Conservation (phyloP, 2,113 vertebrate genomes). For the Leiothrix lutea region DNA sequence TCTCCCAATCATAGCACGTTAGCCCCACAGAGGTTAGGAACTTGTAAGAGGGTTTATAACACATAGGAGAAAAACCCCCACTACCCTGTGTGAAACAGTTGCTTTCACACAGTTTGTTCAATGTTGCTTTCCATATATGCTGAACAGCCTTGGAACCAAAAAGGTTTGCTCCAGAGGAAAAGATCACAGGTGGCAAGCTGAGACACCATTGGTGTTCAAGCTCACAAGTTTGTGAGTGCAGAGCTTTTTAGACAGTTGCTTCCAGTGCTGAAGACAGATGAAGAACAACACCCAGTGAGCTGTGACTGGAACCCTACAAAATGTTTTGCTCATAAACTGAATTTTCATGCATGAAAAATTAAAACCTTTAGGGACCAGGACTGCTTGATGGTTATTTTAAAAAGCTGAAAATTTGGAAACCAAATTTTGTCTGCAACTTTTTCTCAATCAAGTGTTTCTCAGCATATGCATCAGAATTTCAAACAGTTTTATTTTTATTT, state of each 20-base stretch:
- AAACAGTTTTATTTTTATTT: not conserved
- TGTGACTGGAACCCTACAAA: conserved; percentile 59
- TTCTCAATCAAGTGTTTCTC: not conserved
- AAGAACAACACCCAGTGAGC: conserved; percentile 48
- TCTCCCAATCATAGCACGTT: not conserved
- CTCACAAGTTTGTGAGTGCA: not conserved
- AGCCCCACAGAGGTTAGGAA: not conserved
- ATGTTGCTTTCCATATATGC: not conserved
- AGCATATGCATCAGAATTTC: not conserved
- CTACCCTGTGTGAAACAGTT: not conserved
- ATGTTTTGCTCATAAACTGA: conserved; percentile 61
- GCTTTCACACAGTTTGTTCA: not conserved
- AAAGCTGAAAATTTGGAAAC: conserved; percentile 39
- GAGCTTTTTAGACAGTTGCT: conserved; percentile 25
- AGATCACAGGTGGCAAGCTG: not conserved
- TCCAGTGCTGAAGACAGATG: conserved; percentile 58
- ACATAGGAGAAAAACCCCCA: accelerated
- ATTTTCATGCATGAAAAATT: conserved; percentile 43
- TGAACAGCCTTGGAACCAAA: not conserved
- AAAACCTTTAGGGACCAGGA: conserved; percentile 28
- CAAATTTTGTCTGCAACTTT: conserved; percentile 13
- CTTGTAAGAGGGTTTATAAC: not conserved
- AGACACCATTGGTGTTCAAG: not conserved
- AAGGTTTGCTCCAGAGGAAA: not conserved
- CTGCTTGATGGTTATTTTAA: conserved; percentile 39